Base-by-base conservation (phyloP, 1,140 invertebrate genomes). In the Agrypnia vestita region DNA sequence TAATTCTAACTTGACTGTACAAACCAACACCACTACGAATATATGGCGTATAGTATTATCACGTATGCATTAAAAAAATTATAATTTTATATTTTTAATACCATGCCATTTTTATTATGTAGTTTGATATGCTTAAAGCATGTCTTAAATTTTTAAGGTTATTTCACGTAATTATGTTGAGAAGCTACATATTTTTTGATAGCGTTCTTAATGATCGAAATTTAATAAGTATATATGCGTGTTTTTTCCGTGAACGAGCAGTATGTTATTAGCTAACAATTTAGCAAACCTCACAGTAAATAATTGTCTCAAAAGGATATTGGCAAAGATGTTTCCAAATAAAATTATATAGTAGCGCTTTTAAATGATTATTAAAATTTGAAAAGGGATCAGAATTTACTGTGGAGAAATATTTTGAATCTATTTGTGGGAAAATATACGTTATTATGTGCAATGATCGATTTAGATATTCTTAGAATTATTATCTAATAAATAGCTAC, bases 381-480 rank as follows among this genome's bases (percentile, higher is more conserved):
- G 35, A n/a, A 43, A 64, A 64, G n/a, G 25, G 61, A 64, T 35
- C 19, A 12, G 61, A 64, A 35, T 64, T 64, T 35, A 64, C 25
- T n/a, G 3, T 64, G 21, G 25, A 13, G 3, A n/a, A 43, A 35
- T 21, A 64, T 64, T 64, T 8, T 1, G 61, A 64, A 64, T 25
- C 25, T 19, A 25, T 64, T 35, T 64, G 61, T 64, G 21, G 59
- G 59, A 62, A 62, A 35, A 21, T 15, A 62, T 62, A n/a, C n/a
- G n/a, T n/a, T 21, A 21, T 13, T 3, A 13, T 9, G 21, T n/a
- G 25, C n/a, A n/a, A 64, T 44, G 11, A 64, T 64, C 8, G 25
- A 4, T 25, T 64, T 11, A 13, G 35, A 11, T 13, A 8, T 62
- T 62, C 59, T 62, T 15, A 35, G 61, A 64, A 64, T n/a, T 13